Evolutionary conservation across 2,113 vertebrate species (phyloP), one percentile per base, ranked within the genome.

Genomic region (Catharus minimus): DNA sequence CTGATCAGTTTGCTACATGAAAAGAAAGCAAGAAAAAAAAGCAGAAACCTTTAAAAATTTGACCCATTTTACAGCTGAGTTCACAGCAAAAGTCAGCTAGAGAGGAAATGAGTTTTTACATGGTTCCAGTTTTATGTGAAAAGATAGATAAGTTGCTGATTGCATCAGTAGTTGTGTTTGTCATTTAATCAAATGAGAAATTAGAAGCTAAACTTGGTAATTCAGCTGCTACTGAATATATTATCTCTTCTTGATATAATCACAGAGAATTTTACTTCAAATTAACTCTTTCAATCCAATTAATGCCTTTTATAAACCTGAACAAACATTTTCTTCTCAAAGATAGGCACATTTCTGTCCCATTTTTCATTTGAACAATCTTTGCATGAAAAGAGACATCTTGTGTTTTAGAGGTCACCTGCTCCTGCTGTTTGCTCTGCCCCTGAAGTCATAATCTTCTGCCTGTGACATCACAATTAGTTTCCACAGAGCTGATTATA

Each of bases 401-500:
- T 88, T 39, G 0, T 84, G 83, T 85, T 97, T 92, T 92, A 94
- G 91, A 94, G 95, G 92, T 80, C 93, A 95, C 62, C 76, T 44
- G 19, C 61, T 92, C 92, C 86, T 41, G 73, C 86, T 90, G 81
- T 47, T 86, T 92, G 11, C 88, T 94, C 94, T 89, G 43, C 47
- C 75, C 80, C 93, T 95, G 81, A 97, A 97, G 93, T 96, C 76
- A 95, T 96, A 96, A 97, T 97, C 91, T 80, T 89, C 72, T 90
- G 79, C 52, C 66, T 94, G 93, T 97, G 95, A 97, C 96, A 97
- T 97, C 97, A 97, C 88, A 96, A 94, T 97, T 97, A 97, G 95
- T 93, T 97, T 97, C 97, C 92, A 88, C 72, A 76, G 96, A 96
- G 96, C 83, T 96, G 93, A 97, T 96, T 97, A 97, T 77, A 95